Percentiles rank a stretch among this genome's conserved stretches.
Conservation (phyloP, 1,140 invertebrate genomes). For the Oedothorax gibbosus region DNA sequence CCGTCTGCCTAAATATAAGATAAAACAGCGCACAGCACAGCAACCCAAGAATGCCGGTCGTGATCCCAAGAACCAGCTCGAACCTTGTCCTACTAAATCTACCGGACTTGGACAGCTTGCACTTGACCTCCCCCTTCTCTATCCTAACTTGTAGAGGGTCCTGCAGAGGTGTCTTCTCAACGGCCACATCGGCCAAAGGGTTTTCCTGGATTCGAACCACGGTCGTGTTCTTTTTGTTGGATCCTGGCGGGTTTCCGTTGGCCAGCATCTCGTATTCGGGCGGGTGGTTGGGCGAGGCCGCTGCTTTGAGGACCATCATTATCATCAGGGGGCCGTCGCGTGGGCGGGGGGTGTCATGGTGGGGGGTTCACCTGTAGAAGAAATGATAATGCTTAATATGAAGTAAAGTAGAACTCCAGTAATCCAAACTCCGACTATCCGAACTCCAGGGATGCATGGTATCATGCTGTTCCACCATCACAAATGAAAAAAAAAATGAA, state of each 20-base stretch:
- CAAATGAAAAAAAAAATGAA: no score
- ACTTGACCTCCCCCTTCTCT: constrained; percentile 29
- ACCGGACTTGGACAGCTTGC: background rate
- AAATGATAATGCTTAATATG: background rate
- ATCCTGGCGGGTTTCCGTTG: constrained; percentile 31
- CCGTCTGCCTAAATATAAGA: constrained; percentile 45
- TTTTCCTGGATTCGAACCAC: constrained; percentile 45
- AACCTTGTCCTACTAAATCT: constrained; percentile 29
- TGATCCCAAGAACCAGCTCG: constrained; percentile 29
- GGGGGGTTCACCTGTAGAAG: background rate
- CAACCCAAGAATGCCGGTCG: constrained; percentile 13
- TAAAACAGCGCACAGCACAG: constrained; percentile 43
- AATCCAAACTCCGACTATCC: no score
- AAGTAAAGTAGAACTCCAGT: no score
- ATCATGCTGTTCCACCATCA: no score
- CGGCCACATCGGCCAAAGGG: constrained; percentile 27
- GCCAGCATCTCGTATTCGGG: constrained; percentile 57
- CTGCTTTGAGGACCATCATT: constrained; percentile 39
- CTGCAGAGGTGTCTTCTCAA: constrained; percentile 14
- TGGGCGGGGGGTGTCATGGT: no score
- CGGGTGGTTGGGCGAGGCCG: background rate
- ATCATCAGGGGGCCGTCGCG: background rate
- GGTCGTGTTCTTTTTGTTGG: background rate
- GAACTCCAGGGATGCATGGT: no score
- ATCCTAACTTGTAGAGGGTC: constrained; percentile 21